Base-by-base conservation (phyloP, 2,113 vertebrate genomes). In the Microtus richardsoni region DNA sequence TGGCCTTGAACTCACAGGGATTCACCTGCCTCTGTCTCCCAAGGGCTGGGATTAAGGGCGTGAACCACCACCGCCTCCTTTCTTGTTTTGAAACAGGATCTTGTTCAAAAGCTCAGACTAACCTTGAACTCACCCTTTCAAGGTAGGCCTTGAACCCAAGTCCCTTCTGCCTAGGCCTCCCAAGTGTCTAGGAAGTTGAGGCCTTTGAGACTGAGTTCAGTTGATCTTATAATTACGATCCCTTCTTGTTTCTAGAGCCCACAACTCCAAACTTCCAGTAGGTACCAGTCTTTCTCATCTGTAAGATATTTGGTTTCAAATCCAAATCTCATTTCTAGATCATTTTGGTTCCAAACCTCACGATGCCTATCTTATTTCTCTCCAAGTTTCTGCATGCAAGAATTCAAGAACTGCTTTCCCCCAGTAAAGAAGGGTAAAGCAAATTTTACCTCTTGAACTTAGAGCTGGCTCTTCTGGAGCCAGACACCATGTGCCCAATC, bases 261-360 rank as follows among this genome's bases (percentile, higher is more conserved):
- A 82, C 39, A 82, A 36, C 33, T 77, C n/a, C 62, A 47, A 30
- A 74, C 62, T 87, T 95, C 54, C 9, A 49, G 4, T 39, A 68
- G 77, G 66, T 14, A 60, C 82, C 70, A 41, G 33, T 84, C 71
- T 87, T 90, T 71, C n/a, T 21, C 16, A 71, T 41, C 79, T 44
- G 13, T 33, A 26, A 52, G 49, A 52, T 26, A 62, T 54, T 86
- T 77, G 17, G n/a, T 66, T 95, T 91, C 44, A 94, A 88, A 91
- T 78, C 44, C 41, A 92, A 88, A 77, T 24, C 52, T 92, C n/a
- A 83, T 83, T 83, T 83, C 58, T 83, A 30, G n/a, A 83, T 62
- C 54, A 62, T 30, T 62, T 83, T 41, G n/a, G 58, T 64, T 91
- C 62, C 54, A 91, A 44, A 62, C 4, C 11, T 49, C 71, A 84